Conservation (phyloP, 2,888 invertebrate species). For the Mythimna ferrago region DNA sequence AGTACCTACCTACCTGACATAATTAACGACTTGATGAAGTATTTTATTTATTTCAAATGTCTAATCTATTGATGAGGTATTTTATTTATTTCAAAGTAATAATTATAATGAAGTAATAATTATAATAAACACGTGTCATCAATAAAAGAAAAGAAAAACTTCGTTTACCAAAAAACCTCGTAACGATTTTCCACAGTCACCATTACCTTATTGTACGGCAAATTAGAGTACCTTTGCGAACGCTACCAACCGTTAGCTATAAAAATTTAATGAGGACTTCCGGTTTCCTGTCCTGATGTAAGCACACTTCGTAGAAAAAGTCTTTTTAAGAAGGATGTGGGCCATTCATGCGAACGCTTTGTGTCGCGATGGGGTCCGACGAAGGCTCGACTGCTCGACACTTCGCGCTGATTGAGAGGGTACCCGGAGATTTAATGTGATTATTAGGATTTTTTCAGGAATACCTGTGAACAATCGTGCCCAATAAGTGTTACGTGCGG, state of each 20-base stretch:
- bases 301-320: conserved; percentile 50
- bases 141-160: not conserved
- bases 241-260: conserved; percentile 36
- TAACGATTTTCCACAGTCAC: conserved; percentile 19
- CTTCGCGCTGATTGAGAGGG: conserved; percentile 49
- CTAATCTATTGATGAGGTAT: too few relatives aligned
- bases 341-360: conserved; percentile 57
- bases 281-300: conserved; percentile 47
- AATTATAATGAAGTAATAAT: not conserved
- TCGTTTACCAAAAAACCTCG: conserved; percentile 9
- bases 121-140: not conserved
- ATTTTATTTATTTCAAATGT: too few relatives aligned
- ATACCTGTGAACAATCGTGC: conserved; percentile 18
- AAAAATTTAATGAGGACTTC: conserved; percentile 59
- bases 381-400: conserved; percentile 38
- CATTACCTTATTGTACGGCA: conserved; percentile 26
- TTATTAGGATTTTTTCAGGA: conserved; percentile 51
- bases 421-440: conserved; percentile 42
- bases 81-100: too few relatives aligned
- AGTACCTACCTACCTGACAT: not conserved
- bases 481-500: not conserved
- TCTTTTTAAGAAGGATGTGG: conserved; percentile 53
- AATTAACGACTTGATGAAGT: not conserved
- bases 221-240: conserved; percentile 37
- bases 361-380: conserved; percentile 35